A percentile compares a stretch with the other conserved stretches of the same genome.
These are phyloP conservation scores for Macquaria australasica DNA, from an alignment of 2,113 vertebrate species.

Conservation along the genomic window DNA sequence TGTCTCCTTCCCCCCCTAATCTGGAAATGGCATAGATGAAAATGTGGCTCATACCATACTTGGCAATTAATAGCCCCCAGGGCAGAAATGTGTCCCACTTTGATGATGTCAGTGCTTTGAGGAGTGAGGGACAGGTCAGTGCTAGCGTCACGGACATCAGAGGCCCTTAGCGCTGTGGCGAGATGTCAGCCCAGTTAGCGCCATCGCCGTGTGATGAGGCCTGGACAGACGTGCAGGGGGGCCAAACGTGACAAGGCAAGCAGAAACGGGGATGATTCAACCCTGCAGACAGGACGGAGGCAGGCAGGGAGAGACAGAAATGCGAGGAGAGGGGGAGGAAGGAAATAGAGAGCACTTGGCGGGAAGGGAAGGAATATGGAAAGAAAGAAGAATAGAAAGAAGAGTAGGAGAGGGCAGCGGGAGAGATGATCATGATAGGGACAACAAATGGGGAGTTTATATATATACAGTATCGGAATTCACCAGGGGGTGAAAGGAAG, in stretches of 20 bases:
- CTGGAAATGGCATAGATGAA: slow-evolving; percentile 40
- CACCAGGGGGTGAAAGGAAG: slow-evolving; percentile 38
- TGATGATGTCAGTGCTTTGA: slow-evolving; percentile 74
- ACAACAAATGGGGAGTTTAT: slow-evolving; percentile 62
- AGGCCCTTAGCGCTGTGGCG: slow-evolving; percentile 57
- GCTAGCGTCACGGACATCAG: slow-evolving; percentile 64
- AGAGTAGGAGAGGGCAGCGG: slow-evolving; percentile 41
- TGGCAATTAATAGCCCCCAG: slow-evolving; percentile 43
- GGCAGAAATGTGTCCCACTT: slow-evolving; percentile 60
- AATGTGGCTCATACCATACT: slow-evolving; percentile 30
- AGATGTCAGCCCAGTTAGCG: slow-evolving; percentile 71
- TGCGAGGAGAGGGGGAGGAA: slow-evolving; percentile 5
- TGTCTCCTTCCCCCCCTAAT: slow-evolving; percentile 32
- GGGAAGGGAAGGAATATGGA: slow-evolving; percentile 22
- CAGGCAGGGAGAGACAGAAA: slow-evolving; percentile 44
- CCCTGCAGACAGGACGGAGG: slow-evolving; percentile 64
- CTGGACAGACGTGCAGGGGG: slow-evolving; percentile 59
- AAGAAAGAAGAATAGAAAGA: slow-evolving; percentile 11
- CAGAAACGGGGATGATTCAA: slow-evolving; percentile 75
- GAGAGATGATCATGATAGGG: slow-evolving; percentile 62
- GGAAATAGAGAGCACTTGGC: slow-evolving; percentile 48
- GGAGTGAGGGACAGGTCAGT: slow-evolving; percentile 70
- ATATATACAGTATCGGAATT: slow-evolving; percentile 55
- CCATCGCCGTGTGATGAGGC: slow-evolving; percentile 62
- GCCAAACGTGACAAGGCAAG: slow-evolving; percentile 71